phyloP scores from a whole-genome alignment of 2,797 vertebrate genomes.

The Aselliscus stoliczkanus region DNA sequence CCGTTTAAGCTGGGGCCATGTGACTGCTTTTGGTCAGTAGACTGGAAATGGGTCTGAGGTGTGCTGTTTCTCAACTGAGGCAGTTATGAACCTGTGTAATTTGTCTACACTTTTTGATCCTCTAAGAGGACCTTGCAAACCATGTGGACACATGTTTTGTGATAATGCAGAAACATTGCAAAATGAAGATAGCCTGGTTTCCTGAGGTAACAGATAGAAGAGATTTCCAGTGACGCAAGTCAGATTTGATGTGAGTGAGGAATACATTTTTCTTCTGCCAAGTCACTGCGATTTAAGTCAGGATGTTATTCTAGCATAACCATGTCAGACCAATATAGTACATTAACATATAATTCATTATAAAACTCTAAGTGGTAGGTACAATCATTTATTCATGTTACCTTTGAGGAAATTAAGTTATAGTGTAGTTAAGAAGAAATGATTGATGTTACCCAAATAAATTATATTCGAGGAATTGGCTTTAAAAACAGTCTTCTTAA shows the following conservation, averaged over 20 bases:
- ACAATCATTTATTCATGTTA: not conserved
- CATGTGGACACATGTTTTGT: not conserved
- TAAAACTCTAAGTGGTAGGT: not conserved
- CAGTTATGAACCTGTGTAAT: accelerated
- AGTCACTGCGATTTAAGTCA: not conserved
- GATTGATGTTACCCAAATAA: accelerated
- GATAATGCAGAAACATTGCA: not conserved
- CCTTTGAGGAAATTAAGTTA: not conserved
- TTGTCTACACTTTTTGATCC: accelerated
- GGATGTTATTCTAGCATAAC: not conserved
- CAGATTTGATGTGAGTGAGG: not conserved
- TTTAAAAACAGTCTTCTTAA: not conserved
- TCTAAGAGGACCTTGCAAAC: not conserved
- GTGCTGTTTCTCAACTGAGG: not conserved
- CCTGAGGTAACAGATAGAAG: not conserved
- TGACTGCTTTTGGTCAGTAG: not conserved
- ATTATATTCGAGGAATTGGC: not conserved
- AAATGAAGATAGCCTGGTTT: not conserved
- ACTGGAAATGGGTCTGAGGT: not conserved
- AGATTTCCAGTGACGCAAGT: not conserved
- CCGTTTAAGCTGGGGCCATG: accelerated
- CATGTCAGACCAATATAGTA: not conserved
- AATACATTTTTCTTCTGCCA: not conserved
- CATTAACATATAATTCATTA: not conserved
- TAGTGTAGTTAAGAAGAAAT: not conserved